These are phyloP conservation scores for Strix uralensis DNA, from an alignment of 2,113 vertebrate species.

Conservation along the genomic window DNA sequence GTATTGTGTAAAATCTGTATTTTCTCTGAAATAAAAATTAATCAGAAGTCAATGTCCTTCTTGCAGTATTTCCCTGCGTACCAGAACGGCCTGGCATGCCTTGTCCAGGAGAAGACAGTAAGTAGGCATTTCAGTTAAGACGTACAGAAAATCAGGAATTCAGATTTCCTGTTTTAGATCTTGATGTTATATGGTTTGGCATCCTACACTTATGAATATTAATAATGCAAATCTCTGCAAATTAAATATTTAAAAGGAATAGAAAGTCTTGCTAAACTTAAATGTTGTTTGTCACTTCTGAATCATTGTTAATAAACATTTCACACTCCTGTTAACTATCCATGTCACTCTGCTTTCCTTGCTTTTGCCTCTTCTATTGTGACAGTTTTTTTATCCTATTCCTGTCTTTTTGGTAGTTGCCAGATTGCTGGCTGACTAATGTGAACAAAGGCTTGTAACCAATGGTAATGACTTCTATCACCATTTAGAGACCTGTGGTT, in stretches of 20 bases:
- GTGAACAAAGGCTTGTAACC: not conserved
- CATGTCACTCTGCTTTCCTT: constrained; percentile 25
- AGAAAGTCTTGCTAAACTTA: not conserved
- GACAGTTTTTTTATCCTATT: not conserved
- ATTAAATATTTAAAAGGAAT: not conserved
- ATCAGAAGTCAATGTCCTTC: constrained; percentile 19
- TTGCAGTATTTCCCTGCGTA: constrained; percentile 93
- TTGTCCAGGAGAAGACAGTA: constrained; percentile 97
- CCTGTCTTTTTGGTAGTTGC: not conserved
- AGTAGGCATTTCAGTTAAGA: constrained; percentile 66
- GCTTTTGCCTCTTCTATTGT: not conserved
- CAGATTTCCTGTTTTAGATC: not conserved
- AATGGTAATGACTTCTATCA: not conserved
- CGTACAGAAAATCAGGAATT: not conserved
- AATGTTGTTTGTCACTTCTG: constrained; percentile 21
- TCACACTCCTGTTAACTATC: constrained; percentile 4
- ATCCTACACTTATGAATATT: not conserved
- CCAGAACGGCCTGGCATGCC: constrained; percentile 98
- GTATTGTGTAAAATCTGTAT: not conserved
- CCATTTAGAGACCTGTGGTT: not conserved
- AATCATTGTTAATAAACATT: constrained; percentile 48
- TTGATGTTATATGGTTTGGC: not conserved
- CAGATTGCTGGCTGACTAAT: not conserved
- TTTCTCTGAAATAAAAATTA: not conserved
- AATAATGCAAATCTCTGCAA: not conserved